Evolutionary conservation across 2,113 vertebrate genomes (phyloP).

Genomic region (Gasterosteus nipponicus): DNA sequence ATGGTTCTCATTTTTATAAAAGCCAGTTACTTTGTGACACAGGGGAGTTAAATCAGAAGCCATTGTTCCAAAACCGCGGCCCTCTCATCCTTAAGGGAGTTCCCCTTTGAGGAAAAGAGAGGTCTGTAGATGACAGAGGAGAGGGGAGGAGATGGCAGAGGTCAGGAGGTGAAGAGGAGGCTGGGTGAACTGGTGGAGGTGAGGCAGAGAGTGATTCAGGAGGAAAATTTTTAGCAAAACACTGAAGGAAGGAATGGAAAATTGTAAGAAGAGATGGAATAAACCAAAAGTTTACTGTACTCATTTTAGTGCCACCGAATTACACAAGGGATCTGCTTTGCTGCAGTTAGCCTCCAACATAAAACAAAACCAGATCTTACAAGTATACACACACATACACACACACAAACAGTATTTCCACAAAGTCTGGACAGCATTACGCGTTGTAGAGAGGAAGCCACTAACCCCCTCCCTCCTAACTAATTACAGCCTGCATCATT

Average conservation of each 20-base stretch:
- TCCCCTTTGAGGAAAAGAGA: constrained; percentile 45
- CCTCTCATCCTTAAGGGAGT: constrained; percentile 53
- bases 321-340: constrained; percentile 49
- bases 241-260: neutral
- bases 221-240: neutral
- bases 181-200: constrained; percentile 4
- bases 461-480: constrained; percentile 11
- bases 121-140: constrained; percentile 5
- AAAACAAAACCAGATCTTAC: constrained; percentile 64
- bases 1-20: neutral
- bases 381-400: constrained; percentile 43
- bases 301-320: constrained; percentile 48
- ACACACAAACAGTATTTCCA: constrained; percentile 56
- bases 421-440: constrained; percentile 75
- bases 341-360: constrained; percentile 45
- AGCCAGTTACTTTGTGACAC: constrained; percentile 57
- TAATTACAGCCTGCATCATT: constrained; percentile 71
- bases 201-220: neutral
- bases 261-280: neutral
- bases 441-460: constrained; percentile 44
- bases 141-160: constrained; percentile 52
- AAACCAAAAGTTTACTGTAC: constrained; percentile 2
- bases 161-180: constrained; percentile 34
- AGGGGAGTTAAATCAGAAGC: constrained; percentile 64
- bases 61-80: constrained; percentile 64